These are phyloP conservation scores for Leiothrix lutea DNA, from an alignment of 2,113 vertebrate genomes.

Conservation along the genomic window DNA sequence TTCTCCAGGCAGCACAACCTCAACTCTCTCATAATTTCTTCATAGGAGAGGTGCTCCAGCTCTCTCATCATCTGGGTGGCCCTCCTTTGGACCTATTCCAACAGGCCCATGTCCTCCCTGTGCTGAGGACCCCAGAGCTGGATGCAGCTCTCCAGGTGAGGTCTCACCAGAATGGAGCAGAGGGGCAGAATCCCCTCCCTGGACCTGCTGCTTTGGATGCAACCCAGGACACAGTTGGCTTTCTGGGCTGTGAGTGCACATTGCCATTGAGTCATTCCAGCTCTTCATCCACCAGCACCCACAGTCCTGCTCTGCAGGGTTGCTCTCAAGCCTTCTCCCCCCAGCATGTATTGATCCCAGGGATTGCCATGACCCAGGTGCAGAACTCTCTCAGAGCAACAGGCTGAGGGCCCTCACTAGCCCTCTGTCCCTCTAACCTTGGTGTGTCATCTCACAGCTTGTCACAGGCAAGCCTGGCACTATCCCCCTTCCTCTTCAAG, in stretches of 20 bases:
- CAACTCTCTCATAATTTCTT: neutral
- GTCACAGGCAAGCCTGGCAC: neutral
- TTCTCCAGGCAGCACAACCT: neutral
- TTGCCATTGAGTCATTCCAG: neutral
- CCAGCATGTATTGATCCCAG: neutral
- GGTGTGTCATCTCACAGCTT: neutral
- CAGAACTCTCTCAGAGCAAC: neutral
- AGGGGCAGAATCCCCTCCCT: neutral
- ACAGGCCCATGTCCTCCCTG: neutral
- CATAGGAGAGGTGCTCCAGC: neutral
- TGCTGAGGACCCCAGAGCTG: neutral
- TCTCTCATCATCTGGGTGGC: neutral
- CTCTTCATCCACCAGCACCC: neutral
- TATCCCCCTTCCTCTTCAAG: neutral
- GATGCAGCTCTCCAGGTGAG: neutral
- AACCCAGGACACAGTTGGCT: rapidly evolving
- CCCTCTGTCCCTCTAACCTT: neutral
- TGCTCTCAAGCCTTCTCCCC: neutral
- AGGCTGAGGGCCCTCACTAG: neutral
- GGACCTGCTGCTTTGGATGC: neutral
- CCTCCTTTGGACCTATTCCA: neutral
- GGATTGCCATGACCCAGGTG: neutral
- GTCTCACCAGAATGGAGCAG: neutral
- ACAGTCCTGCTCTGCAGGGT: neutral
- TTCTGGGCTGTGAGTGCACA: neutral